Evolutionary conservation across 1,140 invertebrate genomes (phyloP), one percentile per base, ranked within the genome.

Genomic region (Aporrectodea caliginosa): DNA sequence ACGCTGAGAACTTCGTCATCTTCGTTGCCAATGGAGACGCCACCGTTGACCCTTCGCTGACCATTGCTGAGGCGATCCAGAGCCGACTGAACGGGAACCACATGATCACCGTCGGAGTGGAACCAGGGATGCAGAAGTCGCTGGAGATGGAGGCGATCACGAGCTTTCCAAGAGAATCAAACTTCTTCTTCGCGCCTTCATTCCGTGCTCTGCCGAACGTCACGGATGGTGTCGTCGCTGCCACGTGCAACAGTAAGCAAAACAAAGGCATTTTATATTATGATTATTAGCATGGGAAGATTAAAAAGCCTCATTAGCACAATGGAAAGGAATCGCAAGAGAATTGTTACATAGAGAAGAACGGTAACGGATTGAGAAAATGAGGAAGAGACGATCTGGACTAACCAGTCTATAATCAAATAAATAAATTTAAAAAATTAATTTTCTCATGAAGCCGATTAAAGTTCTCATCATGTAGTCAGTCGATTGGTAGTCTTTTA

Each of bases 71-170:
- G 43, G 73, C 73, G 12, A 70, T 69, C 27, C 31, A 74, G n/a
- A 76, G 35, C 31, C 33, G 35, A 43, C 33, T 76, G 16, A 35
- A 76, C 43, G 43, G 75, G 43, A 76, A 34, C 43, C 43, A 29
- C 35, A 58, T 76, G 29, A 1, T 76, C 29, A 32, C 75, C 12
- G 35, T 76, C 2, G 75, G 32, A 12, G 32, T 76, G 16, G 75
- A 76, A 35, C 29, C 22, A 43, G 16, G 43, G 30, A 76, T 76
- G 75, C 27, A 58, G 22, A 43, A 76, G 29, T 76, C 75, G 29
- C 43, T 76, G 12, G 80, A 81, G 32, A 69, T 81, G 14, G 76
- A 81, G 43, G 77, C 76, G 22, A 78, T 81, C 35, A 75, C 80
- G 0, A 81, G 80, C 35, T 35, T 79, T 22, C 80, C 80, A n/a